Evolutionary conservation across 1,140 invertebrate genomes (phyloP).

Genomic region (Callitettix versicolor): DNA sequence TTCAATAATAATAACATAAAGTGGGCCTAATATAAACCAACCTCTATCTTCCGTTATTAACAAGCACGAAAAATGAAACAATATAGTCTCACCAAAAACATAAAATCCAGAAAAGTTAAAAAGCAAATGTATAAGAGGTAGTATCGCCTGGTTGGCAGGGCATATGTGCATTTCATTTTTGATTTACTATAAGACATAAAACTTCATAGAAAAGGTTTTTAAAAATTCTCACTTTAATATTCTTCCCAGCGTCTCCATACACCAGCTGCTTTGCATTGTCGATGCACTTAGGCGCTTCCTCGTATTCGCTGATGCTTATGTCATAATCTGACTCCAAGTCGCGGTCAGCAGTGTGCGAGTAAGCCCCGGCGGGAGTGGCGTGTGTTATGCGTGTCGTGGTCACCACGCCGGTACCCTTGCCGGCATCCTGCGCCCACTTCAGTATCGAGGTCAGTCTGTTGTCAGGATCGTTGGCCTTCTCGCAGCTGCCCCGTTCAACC

Average conservation of each 20-base stretch:
- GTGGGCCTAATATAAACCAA: too few species aligned
- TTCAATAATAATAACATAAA: too few species aligned
- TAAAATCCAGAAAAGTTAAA: too few species aligned
- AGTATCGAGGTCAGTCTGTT: constrained; percentile 51
- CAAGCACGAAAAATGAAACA: too few species aligned
- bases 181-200: too few species aligned
- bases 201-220: too few species aligned
- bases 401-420: constrained; percentile 58
- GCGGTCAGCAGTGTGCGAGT: constrained; percentile 39
- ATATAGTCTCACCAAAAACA: too few species aligned
- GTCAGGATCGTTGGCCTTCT: constrained; percentile 37
- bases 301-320: constrained; percentile 10
- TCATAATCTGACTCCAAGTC: constrained; percentile 37
- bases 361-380: constrained; percentile 47
- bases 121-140: too few species aligned
- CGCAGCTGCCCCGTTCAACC: constrained; percentile 45
- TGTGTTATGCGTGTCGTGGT: constrained; percentile 37
- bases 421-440: constrained; percentile 58
- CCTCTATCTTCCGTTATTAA: too few species aligned
- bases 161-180: too few species aligned
- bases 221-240: constrained; percentile 35
- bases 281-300: constrained; percentile 28
- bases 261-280: constrained; percentile 40
- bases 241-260: constrained; percentile 33
- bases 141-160: too few species aligned